Evolutionary conservation across 1,140 invertebrate species (phyloP).

Genomic region (Steinernema khuongi): DNA sequence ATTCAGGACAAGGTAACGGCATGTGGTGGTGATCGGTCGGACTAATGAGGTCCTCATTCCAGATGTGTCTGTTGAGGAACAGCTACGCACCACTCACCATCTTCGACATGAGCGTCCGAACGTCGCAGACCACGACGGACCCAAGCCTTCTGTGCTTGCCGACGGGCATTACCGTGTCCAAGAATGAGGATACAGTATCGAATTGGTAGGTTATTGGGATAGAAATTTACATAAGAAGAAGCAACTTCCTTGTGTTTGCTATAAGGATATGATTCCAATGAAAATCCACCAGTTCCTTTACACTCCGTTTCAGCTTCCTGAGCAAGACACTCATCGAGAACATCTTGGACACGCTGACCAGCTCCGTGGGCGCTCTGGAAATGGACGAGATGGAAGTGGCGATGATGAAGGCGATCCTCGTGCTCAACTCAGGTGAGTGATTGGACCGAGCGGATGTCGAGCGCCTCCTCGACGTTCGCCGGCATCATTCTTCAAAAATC

Average conservation of each 20-base stretch:
- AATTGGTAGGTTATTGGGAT: constrained; percentile 35
- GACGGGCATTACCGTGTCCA: constrained; percentile 39
- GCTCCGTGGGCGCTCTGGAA: constrained; percentile 32
- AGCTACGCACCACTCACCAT: constrained; percentile 45
- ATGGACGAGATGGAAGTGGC: constrained; percentile 38
- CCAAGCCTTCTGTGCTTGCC: constrained; percentile 43
- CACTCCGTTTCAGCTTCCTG: constrained; percentile 34
- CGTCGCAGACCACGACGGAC: constrained; percentile 37
- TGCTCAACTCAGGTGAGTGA: constrained; percentile 36
- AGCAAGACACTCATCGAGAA: constrained; percentile 40
- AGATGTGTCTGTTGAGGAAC: constrained; percentile 44
- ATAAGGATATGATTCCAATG: constrained; percentile 17
- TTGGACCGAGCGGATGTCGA: neutral
- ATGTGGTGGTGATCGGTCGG: neutral
- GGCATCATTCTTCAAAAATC: constrained; percentile 24
- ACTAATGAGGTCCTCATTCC: neutral
- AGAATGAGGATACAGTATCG: constrained; percentile 39
- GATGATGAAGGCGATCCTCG: constrained; percentile 45
- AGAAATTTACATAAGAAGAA: neutral
- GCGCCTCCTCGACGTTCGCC: constrained; percentile 18
- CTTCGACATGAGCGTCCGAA: constrained; percentile 44
- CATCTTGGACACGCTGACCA: constrained; percentile 33
- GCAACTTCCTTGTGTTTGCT: neutral
- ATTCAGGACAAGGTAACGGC: constrained; percentile 35
- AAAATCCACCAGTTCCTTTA: constrained; percentile 17